Conservation (phyloP, 2,113 vertebrate genomes). For the Erythrocercus mccallii region DNA sequence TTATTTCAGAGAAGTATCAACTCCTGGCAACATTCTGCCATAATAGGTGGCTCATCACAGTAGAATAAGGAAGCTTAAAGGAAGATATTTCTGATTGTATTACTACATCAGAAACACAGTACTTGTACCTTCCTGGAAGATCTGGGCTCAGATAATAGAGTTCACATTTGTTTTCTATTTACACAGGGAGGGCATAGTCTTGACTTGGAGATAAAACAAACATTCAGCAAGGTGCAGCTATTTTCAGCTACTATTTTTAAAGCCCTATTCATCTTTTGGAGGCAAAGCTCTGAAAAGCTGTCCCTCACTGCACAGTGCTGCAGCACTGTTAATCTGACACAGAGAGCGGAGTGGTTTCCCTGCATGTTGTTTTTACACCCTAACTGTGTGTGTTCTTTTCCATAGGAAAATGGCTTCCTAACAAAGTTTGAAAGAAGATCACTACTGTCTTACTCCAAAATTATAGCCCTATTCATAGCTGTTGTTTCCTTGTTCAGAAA, state of each 20-base stretch:
- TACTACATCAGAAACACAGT: not conserved
- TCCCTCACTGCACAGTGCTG: not conserved
- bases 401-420: constrained; percentile 73
- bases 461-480: constrained; percentile 41
- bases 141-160: not conserved
- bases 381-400: not conserved
- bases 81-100: not conserved
- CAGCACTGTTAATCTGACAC: not conserved
- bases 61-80: not conserved
- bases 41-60: not conserved
- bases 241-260: constrained; percentile 14
- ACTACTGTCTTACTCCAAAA: constrained; percentile 63
- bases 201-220: constrained; percentile 2
- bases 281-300: not conserved
- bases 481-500: constrained; percentile 55
- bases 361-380: not conserved
- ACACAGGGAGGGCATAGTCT: not conserved
- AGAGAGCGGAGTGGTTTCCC: not conserved
- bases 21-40: not conserved
- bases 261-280: not conserved
- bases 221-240: not conserved
- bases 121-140: not conserved
- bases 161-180: not conserved
- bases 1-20: not conserved
- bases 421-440: constrained; percentile 68